A percentile compares a stretch with the other conserved stretches of the same genome.
These are phyloP conservation scores for Pocillopora damicornis DNA, from an alignment of 64 coral and sea anemone genomes.

Conservation along the genomic window DNA sequence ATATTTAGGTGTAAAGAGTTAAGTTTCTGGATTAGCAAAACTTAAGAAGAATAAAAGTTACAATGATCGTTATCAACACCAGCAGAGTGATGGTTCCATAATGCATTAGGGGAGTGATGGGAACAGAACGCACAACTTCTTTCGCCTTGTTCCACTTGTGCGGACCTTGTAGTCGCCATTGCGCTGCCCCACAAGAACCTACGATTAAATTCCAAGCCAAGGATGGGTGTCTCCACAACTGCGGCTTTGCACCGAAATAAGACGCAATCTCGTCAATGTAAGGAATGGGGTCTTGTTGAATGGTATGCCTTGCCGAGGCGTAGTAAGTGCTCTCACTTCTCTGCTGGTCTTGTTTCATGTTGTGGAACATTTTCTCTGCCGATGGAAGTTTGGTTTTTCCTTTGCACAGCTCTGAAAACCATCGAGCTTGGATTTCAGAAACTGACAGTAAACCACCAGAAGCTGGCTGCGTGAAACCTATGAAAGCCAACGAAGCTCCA, in stretches of 20 bases:
- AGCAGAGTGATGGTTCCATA: conserved; percentile 48
- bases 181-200: conserved; percentile 63
- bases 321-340: conserved; percentile 29
- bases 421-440: conserved; percentile 78
- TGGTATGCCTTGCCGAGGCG: conserved; percentile 66
- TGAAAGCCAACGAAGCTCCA: conserved; percentile 60
- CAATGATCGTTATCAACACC: neutral
- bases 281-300: conserved; percentile 67
- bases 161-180: conserved; percentile 73
- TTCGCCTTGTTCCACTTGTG: conserved; percentile 67
- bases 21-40: no score
- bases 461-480: conserved; percentile 77
- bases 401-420: conserved; percentile 85
- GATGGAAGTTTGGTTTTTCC: conserved; percentile 52
- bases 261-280: conserved; percentile 70
- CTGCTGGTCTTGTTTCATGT: conserved; percentile 46
- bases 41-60: no score
- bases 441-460: conserved; percentile 71
- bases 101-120: conserved; percentile 75
- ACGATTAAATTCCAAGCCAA: conserved; percentile 63
- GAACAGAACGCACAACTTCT: conserved; percentile 49
- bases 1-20: no score
- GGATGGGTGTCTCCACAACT: conserved; percentile 62
- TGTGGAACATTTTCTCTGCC: conserved; percentile 41
- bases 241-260: conserved; percentile 79